Conservation (phyloP, 2,113 vertebrate species). For the Poecile atricapillus region DNA sequence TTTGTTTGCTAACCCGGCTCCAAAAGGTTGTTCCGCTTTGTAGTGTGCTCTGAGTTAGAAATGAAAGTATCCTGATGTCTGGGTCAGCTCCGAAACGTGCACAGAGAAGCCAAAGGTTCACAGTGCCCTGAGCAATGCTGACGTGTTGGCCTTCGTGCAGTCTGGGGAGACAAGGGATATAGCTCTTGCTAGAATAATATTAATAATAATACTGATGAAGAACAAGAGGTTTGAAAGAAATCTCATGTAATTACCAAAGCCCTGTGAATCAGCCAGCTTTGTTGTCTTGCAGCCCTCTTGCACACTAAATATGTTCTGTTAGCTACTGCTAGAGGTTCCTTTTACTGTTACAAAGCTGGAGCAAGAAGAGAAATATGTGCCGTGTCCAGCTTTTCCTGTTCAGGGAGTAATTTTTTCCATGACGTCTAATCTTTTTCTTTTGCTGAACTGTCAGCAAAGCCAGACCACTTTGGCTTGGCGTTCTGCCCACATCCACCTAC, state of each 20-base stretch:
- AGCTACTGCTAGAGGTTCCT: conserved; percentile 42
- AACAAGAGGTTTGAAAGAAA: not conserved
- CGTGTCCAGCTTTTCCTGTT: conserved; percentile 52
- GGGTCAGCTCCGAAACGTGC: not conserved
- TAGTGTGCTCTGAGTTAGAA: not conserved
- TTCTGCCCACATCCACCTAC: conserved; percentile 42
- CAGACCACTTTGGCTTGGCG: conserved; percentile 53
- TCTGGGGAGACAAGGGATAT: accelerated
- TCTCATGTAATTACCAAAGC: not conserved
- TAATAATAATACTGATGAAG: not conserved
- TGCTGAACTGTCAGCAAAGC: conserved; percentile 65
- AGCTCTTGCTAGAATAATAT: not conserved
- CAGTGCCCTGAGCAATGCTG: not conserved
- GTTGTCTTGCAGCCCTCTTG: not conserved
- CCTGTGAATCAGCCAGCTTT: not conserved
- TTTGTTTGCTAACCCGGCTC: conserved; percentile 9
- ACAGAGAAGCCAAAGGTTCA: not conserved
- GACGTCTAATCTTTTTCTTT: conserved; percentile 45
- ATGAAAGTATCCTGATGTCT: not conserved
- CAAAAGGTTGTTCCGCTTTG: not conserved
- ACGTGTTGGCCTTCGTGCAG: not conserved
- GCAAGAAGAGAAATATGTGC: conserved; percentile 26
- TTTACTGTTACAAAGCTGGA: conserved; percentile 56
- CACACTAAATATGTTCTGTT: not conserved
- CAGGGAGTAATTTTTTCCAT: conserved; percentile 57